Base-by-base conservation (phyloP, 2,797 vertebrate genomes). In the Tragelaphus oryx region DNA sequence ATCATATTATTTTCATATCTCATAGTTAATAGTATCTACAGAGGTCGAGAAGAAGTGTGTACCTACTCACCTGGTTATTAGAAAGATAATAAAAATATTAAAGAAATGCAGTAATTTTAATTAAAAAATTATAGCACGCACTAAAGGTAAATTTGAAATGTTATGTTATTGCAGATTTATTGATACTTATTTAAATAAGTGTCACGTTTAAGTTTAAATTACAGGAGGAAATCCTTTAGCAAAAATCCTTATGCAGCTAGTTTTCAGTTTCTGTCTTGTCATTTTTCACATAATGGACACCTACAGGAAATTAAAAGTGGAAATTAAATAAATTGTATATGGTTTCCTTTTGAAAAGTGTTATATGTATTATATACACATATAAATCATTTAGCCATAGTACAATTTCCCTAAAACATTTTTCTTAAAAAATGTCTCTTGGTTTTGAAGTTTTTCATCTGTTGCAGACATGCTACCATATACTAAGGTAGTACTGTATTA, bases 171-270 rank as follows among this genome's bases (percentile, higher is more conserved):
- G 33, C 1, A 4, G 28, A 80, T 79, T 76, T 74, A 76, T 41
- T 59, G 54, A 33, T 46, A 60, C 18, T 62, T 81, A 68, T 90
- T 94, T 93, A 85, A 78, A 41, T 86, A 86, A 78, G n/a, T 50
- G 50, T 5, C 4, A 88, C 33, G 18, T 44, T 96, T 68, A 85
- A 71, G 22, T 89, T 89, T 89, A 91, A 97, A 82, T 57, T 44
- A n/a, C 46, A 65, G 28, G 17, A 33, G 7, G 3, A 8, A 65
- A 11, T 78, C 41, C n/a, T 75, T 74, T n/a, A 79, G 55, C 18
- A 86, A 86, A 79, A 84, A 16, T 37, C 65, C 8, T 11, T 37
- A 8, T 20, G 28, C 1, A 26, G 1, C 48, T 55, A 33, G 5
- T 50, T 89, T 89, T 94, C 13, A 6, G 8, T 94, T 75, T 76